Percentiles rank a stretch among this genome's conserved stretches.
phyloP scores from a whole-genome alignment of 1,140 invertebrate species.

The Anastrepha obliqua region DNA sequence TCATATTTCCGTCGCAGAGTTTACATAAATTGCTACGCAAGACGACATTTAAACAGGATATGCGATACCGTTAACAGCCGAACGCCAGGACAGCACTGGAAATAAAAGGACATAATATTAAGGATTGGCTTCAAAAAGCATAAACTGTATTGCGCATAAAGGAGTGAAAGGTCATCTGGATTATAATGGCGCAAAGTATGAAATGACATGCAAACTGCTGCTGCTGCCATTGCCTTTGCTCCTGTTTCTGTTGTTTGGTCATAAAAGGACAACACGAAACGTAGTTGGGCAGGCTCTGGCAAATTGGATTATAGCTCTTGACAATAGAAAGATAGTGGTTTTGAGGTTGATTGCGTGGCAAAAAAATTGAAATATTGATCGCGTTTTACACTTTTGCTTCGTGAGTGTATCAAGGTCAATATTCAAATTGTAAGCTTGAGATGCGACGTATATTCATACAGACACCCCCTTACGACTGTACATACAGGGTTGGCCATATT shows the following conservation, averaged over 20 bases:
- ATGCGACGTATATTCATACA: background rate
- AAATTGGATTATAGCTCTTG: constrained; percentile 16
- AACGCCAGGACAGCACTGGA: background rate
- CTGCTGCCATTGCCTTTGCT: background rate
- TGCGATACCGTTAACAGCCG: constrained; percentile 10
- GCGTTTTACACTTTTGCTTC: background rate
- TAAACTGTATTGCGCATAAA: constrained; percentile 11
- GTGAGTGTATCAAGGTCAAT: background rate
- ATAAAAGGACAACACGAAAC: constrained; percentile 25
- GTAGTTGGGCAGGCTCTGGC: background rate
- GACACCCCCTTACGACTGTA: too few relatives aligned
- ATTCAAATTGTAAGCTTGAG: background rate
- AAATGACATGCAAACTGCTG: constrained; percentile 22
- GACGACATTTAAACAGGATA: constrained; percentile 12
- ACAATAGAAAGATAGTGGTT: background rate
- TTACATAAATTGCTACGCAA: constrained; percentile 17
- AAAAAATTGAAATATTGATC: background rate
- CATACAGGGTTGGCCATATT: too few relatives aligned
- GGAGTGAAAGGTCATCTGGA: background rate
- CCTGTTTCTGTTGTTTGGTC: background rate
- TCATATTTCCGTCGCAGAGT: background rate
- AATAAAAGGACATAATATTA: background rate
- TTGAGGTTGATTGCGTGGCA: background rate
- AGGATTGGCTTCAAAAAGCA: constrained; percentile 39
- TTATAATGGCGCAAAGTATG: background rate